Evolutionary conservation across 2,113 vertebrate genomes (phyloP).

Genomic region (Paratilapia polleni): DNA sequence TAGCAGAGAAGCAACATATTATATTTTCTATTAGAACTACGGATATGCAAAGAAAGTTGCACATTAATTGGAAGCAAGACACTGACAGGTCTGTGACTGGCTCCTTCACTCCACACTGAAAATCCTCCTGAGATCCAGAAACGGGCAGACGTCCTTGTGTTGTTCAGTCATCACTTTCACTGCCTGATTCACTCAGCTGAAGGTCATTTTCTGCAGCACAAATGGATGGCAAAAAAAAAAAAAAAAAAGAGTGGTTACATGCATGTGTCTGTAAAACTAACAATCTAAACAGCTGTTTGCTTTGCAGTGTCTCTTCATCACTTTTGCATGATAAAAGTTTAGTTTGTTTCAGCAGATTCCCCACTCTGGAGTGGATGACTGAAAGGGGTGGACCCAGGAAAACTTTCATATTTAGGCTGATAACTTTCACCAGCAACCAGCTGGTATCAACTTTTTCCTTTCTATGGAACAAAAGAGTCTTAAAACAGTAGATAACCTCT

Average conservation of each 20-base stretch:
- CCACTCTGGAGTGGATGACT: neutral
- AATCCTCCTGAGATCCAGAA: neutral
- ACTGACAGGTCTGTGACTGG: neutral
- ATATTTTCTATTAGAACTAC: slow-evolving; percentile 21
- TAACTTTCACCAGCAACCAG: neutral
- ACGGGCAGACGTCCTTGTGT: neutral
- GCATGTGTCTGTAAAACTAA: neutral
- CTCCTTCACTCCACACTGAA: neutral
- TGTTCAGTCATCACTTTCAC: slow-evolving; percentile 92
- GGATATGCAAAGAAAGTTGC: slow-evolving; percentile 4
- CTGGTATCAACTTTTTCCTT: neutral
- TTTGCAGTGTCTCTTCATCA: neutral
- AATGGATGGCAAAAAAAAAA: neutral
- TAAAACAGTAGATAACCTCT: neutral
- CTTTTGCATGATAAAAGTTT: neutral
- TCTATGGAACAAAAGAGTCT: no score
- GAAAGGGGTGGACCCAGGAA: no score
- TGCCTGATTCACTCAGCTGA: slow-evolving; percentile 96
- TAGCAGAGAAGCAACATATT: slow-evolving; percentile 23
- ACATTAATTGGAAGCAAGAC: neutral
- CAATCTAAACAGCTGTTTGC: neutral
- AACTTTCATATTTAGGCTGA: neutral
- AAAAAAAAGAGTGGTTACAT: neutral
- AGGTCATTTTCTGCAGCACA: slow-evolving; percentile 91
- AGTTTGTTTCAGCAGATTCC: neutral